phyloP scores from a whole-genome alignment of 2,888 invertebrate genomes.

The Schrankia costaestrigalis region DNA sequence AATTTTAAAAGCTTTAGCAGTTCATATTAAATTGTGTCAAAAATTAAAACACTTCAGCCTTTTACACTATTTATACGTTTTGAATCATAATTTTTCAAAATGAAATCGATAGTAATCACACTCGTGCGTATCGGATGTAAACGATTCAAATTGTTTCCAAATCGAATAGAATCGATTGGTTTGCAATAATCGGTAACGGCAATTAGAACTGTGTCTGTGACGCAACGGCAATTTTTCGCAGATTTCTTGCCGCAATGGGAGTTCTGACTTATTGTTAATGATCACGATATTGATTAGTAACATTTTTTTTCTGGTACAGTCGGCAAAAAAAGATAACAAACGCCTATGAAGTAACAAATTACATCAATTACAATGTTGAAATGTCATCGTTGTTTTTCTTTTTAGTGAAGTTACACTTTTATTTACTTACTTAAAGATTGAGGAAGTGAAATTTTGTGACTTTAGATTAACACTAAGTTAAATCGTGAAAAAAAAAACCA shows the following conservation, averaged over 20 bases:
- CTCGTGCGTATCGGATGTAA: slow-evolving; percentile 38
- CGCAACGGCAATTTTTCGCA: slow-evolving; percentile 64
- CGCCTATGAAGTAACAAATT: too few species aligned
- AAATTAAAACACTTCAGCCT: too few species aligned
- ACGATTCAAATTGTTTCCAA: slow-evolving; percentile 46
- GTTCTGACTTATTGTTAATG: slow-evolving; percentile 62
- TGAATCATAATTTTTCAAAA: slow-evolving; percentile 20
- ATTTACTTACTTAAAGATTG: too few species aligned
- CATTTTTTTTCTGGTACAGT: slow-evolving; percentile 4
- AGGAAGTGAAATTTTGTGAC: too few species aligned
- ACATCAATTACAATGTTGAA: too few species aligned
- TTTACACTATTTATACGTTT: too few species aligned
- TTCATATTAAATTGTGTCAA: too few species aligned
- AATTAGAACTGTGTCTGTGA: slow-evolving; percentile 61
- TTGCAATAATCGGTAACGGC: slow-evolving; percentile 65
- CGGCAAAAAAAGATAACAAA: slow-evolving; percentile 1
- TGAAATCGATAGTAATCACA: slow-evolving; percentile 22
- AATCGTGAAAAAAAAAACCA: too few species aligned
- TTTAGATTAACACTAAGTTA: too few species aligned
- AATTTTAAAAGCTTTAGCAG: too few species aligned
- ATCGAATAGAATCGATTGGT: slow-evolving; percentile 60
- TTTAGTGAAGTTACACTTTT: too few species aligned
- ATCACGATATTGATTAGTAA: slow-evolving; percentile 53
- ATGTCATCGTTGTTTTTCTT: too few species aligned
- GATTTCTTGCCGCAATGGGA: slow-evolving; percentile 66